Evolutionary conservation across 2,888 invertebrate species (phyloP), one percentile per base, ranked within the genome.

Genomic region (Chaitophorus viminalis): DNA sequence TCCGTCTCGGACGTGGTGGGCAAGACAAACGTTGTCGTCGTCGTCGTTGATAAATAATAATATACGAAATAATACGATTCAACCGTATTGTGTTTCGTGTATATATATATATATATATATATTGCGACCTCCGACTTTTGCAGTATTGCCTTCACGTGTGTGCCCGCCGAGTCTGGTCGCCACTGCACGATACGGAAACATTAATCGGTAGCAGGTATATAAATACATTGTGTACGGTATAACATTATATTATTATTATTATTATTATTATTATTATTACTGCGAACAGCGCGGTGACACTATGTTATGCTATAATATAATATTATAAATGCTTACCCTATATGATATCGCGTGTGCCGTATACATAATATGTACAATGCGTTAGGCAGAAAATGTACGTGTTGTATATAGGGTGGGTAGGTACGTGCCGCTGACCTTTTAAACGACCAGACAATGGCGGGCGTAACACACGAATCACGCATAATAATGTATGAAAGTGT

Each of bases 201-300:
- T 79, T 79, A 25, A 36, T 65, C 68, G 21, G 81, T 70, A 29
- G 68, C 68, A 68, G 81, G 46, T 81, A 81, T 21, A 74, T 36
- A n/a, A n/a, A 36, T 11, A 8, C 21, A 3, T 21, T 25, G 9
- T 60, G 25, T 9, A 60, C 4, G 4, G 4, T 8, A 60, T 25
- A 14, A 60, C 60, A 60, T 21, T 21, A 60, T 54, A 54, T 17
- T 52, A 11, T 39, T 39, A 39, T 5, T 46, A 46, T 46, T 46
- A 46, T 46, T 46, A 46, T 46, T 46, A 46, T 14, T 46, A 46
- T 46, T 46, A 14, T 46, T 21, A 74, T 46, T 70, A 70, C 60
- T 70, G 39, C 31, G 25, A 31, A 70, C 39, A 21, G 29, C 65
- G 33, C 3, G 2, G 54, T 14, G 4, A n/a, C n/a, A n/a, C n/a